phyloP scores from a whole-genome alignment of 2,797 vertebrate genomes.

The Phyllotis vaccarum region DNA sequence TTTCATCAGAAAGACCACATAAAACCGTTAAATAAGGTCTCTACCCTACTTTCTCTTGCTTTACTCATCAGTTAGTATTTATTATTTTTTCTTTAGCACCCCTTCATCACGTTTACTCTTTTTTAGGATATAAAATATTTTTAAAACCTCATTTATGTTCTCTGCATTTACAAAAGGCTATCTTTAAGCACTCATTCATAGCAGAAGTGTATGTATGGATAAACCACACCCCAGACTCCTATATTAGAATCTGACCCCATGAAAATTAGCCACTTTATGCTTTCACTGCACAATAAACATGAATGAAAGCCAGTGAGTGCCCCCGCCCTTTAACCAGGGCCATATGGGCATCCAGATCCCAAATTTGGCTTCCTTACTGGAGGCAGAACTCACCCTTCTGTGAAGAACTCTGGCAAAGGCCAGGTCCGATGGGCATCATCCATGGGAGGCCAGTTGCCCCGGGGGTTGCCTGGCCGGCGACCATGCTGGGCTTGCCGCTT shows the following conservation, averaged over 20 bases:
- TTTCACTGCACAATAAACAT: background rate
- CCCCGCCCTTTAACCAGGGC: background rate
- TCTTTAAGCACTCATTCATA: conserved; percentile 26
- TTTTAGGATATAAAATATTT: background rate
- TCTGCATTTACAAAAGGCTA: background rate
- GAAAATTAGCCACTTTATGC: background rate
- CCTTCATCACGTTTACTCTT: too few species aligned
- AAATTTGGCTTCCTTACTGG: background rate
- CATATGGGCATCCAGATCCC: background rate
- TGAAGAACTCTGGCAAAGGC: conserved; percentile 97
- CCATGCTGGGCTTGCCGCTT: conserved; percentile 97
- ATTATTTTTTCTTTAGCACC: background rate
- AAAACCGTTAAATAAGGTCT: background rate
- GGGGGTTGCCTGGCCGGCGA: conserved; percentile 94
- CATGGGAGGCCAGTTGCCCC: conserved; percentile 95
- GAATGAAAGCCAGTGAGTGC: background rate
- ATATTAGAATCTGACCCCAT: background rate
- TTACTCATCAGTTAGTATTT: background rate
- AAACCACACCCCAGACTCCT: background rate
- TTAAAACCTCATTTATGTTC: background rate
- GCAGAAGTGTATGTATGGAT: background rate
- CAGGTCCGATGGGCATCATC: conserved; percentile 97
- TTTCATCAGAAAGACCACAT: background rate
- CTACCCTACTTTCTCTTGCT: background rate
- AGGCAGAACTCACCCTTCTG: conserved; percentile 92